Evolutionary conservation across 2,797 vertebrate species (phyloP), one percentile per base, ranked within the genome.

Genomic region (Cirrhinus mrigala): DNA sequence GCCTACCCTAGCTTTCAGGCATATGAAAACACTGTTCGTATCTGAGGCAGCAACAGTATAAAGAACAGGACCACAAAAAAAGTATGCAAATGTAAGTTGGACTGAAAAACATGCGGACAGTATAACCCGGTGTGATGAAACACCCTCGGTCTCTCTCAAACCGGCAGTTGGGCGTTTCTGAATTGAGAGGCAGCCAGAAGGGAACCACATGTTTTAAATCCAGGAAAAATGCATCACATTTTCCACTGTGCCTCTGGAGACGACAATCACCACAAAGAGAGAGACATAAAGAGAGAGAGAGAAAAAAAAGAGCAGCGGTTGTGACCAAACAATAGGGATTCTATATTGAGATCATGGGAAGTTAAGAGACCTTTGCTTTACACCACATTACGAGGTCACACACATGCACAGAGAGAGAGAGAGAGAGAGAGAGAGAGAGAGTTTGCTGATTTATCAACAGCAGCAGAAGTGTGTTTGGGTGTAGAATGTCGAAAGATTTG

Each of bases 131-230:
- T 60, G 40, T 29, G 80, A 33, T 29, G 44, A 54, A 71, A 69
- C 52, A 29, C 29, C 74, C 40, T 12, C 83, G 68, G 83, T 40
- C 24, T 14, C 27, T 64, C 79, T 11, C 46, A 69, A 18, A 74
- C 71, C 66, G 79, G 82, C 85, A 9, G 29, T 60, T 85, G 54
- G 62, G 78, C 14, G 82, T 50, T 86, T 77, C 86, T 88, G 70
- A 83, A 69, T 73, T 54, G 81, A 86, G 86, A 87, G 44, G 86
- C 54, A 84, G 82, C 88, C 82, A 84, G 77, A 83, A 79, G 85
- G 16, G 44, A 86, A 50, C 84, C 71, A 87, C 87, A 90, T 86
- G 88, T 87, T 92, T 90, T 29, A n/a, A 91, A 90, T 90, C 86
- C 87, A 82, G 83, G 48, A 62, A 54, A 86, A 88, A 58, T 69